Conservation (phyloP, 2,797 vertebrate species). For the Muraenolepis orangiensis region DNA sequence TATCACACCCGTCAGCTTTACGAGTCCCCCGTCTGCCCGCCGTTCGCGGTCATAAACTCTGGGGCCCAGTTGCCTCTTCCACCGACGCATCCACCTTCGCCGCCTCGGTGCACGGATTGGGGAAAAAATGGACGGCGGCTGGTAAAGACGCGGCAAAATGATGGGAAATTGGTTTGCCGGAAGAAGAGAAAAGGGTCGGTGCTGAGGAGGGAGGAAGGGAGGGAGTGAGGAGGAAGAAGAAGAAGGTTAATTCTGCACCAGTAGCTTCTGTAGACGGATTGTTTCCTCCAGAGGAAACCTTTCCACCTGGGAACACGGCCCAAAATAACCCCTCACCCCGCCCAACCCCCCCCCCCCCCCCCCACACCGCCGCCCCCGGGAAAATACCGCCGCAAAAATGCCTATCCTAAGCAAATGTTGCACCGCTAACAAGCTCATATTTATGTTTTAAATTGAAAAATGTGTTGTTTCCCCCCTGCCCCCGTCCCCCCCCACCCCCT, state of each 20-base stretch:
- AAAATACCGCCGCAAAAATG: too few species aligned
- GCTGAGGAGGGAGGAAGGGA: conserved; percentile 34
- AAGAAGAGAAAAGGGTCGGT: conserved; percentile 46
- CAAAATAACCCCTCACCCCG: conserved; percentile 47
- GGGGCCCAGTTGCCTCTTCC: too few species aligned
- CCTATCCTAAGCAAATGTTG: too few species aligned
- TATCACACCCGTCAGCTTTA: conserved; percentile 71
- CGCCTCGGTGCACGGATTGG: too few species aligned
- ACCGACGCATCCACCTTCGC: too few species aligned
- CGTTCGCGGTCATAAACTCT: conserved; percentile 65
- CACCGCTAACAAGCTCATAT: conserved; percentile 13
- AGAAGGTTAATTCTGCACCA: conserved; percentile 24
- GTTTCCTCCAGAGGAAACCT: conserved; percentile 41
- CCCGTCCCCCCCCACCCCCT: too few species aligned
- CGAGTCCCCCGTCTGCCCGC: conserved; percentile 62
- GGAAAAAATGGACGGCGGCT: conserved; percentile 49
- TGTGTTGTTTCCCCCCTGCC: too few species aligned
- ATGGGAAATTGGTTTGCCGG: conserved; percentile 65
- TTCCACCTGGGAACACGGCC: conserved; percentile 49
- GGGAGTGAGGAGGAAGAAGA: neutral
- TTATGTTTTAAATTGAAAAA: too few species aligned
- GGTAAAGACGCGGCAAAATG: conserved; percentile 59
- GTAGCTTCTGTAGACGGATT: conserved; percentile 45
- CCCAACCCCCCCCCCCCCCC: too few species aligned
- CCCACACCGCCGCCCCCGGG: too few species aligned